Conservation (phyloP, 1,140 invertebrate genomes). For the Drosophila leontia region DNA sequence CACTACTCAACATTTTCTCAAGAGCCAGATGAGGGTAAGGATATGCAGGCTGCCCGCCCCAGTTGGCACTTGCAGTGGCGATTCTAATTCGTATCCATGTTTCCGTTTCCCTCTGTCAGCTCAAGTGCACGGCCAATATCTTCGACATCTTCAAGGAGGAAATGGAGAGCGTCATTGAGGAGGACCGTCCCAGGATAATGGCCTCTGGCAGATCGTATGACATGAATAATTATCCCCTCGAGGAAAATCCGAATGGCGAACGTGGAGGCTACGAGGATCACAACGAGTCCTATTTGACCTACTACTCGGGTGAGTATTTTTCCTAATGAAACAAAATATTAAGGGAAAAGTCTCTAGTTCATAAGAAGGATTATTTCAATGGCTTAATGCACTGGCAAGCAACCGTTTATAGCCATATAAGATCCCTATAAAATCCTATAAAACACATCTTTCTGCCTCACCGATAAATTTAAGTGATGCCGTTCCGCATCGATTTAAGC, state of each 20-base stretch:
- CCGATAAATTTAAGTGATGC: conserved; percentile 15
- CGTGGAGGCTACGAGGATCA: conserved; percentile 79
- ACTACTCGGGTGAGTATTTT: conserved; percentile 70
- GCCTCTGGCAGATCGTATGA: conserved; percentile 82
- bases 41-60: conserved; percentile 1
- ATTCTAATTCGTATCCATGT: conserved; percentile 23
- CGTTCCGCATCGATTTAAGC: conserved; percentile 18
- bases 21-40: conserved; percentile 86
- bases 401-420: not conserved
- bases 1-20: conserved; percentile 86
- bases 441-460: conserved; percentile 1
- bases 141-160: conserved; percentile 84
- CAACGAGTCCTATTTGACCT: conserved; percentile 82
- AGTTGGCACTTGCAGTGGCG: conserved; percentile 1
- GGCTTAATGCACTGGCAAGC: not conserved
- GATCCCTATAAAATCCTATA: not conserved
- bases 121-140: conserved; percentile 82
- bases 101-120: conserved; percentile 42
- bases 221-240: conserved; percentile 80
- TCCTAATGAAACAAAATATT: not conserved
- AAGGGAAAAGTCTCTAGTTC: not conserved
- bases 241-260: conserved; percentile 68
- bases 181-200: conserved; percentile 82
- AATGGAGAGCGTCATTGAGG: conserved; percentile 82
- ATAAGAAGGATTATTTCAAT: not conserved